phyloP scores from a whole-genome alignment of 2,113 vertebrate species.

The Barnardius zonarius region DNA sequence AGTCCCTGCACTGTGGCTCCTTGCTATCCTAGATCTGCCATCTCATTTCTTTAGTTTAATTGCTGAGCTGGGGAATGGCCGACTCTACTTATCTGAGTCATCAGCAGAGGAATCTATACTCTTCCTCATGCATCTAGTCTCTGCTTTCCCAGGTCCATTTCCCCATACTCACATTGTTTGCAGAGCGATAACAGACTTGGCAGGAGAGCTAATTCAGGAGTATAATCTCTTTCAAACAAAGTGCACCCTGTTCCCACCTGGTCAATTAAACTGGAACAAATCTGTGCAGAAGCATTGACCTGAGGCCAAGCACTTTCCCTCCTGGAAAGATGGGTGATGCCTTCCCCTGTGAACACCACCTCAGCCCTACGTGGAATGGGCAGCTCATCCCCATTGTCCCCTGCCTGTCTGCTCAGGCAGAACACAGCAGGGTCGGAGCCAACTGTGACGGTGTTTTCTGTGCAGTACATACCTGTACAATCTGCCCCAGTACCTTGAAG shows the following conservation, averaged over 20 bases:
- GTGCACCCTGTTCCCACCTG: conserved; percentile 56
- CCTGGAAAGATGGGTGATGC: not conserved
- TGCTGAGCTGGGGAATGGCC: not conserved
- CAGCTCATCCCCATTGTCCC: not conserved
- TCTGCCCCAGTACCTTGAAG: not conserved
- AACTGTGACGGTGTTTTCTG: not conserved
- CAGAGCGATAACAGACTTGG: conserved; percentile 55
- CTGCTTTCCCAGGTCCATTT: conserved; percentile 55
- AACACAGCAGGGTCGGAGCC: not conserved
- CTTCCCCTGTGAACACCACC: not conserved
- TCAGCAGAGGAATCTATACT: conserved; percentile 22
- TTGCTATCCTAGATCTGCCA: not conserved
- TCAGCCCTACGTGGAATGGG: not conserved
- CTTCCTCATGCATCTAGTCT: conserved; percentile 32
- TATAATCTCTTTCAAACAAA: conserved; percentile 53
- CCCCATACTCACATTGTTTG: conserved; percentile 62
- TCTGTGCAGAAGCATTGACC: conserved; percentile 47
- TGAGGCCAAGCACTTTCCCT: conserved; percentile 42
- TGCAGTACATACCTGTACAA: not conserved
- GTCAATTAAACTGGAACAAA: conserved; percentile 63
- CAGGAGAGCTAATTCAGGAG: conserved; percentile 54
- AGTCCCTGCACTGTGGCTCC: not conserved
- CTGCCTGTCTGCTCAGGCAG: not conserved
- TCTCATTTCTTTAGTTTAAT: not conserved
- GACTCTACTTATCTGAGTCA: conserved; percentile 44